Base-by-base conservation (phyloP, 2,888 invertebrate genomes). In the Acronicta leporina region DNA sequence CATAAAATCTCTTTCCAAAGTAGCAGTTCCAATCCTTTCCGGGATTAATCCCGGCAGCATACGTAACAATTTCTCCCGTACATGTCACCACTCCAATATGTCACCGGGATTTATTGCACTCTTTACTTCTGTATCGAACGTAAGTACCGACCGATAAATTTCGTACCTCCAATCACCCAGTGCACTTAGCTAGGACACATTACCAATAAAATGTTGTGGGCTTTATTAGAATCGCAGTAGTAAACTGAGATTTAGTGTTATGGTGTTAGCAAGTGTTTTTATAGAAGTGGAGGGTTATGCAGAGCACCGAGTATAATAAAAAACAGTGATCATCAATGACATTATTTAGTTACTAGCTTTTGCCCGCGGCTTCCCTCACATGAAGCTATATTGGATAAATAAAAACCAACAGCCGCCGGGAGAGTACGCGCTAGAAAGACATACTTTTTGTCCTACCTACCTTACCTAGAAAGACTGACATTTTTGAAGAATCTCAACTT, bases 111-210 rank as follows among this genome's bases (percentile, higher is more conserved):
- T 87, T 87, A 87, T 86, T 74, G 80, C 73, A 75, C 79, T 79
- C 79, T 72, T 76, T 79, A 77, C 77, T 79, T 80, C 70, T 78
- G 79, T 73, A 73, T 64, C 56, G 73, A 15, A 30, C 45, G 62
- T 63, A 79, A 84, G 83, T 80, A 84, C 65, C 75, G 35, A 27
- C 72, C 83, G 79, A 84, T 83, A 84, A 67, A 87, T 86, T 84
- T 81, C 83, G 79, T 79, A 75, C 65, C 67, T 61, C 69, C 69
- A 68, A 79, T 77, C 68, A 70, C 77, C 79, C 56, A 74, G 53
- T 81, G 83, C 82, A 82, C 83, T 83, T 77, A 78, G 71, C 44
- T 38, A 40, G 10, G 54, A 55, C 59, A 60, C 41, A 43, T 27
- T 41, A 43, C 8, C 52, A 41, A 61, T 68, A 71, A 67, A 57